phyloP scores from a whole-genome alignment of 2,797 vertebrate species.

The Myotis vivesi region DNA sequence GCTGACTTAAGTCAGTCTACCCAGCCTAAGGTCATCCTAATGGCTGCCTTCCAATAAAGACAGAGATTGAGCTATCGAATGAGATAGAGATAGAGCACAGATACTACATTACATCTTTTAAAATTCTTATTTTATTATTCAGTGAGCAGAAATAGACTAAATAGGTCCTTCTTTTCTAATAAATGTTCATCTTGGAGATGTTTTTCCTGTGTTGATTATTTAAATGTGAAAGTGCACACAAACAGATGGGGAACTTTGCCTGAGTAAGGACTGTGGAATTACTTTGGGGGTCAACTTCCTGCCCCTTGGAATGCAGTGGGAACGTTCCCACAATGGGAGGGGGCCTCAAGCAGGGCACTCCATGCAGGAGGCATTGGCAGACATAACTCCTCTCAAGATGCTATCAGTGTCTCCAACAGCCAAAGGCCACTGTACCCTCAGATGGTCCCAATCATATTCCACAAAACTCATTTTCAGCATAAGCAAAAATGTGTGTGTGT shows the following conservation, averaged over 20 bases:
- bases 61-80: not conserved
- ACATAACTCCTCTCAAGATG: not conserved
- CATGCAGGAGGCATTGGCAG: not conserved
- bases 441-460: not conserved
- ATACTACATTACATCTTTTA: not conserved
- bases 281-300: slow-evolving; percentile 65
- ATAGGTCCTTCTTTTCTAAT: not conserved
- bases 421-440: not conserved
- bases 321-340: slow-evolving; percentile 55
- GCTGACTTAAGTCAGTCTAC: not conserved
- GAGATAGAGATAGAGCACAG: not conserved
- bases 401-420: not conserved
- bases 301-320: slow-evolving; percentile 52
- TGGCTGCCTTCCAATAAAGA: not conserved
- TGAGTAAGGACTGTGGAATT: slow-evolving; percentile 73
- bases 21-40: not conserved
- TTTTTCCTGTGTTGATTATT: slow-evolving; percentile 23
- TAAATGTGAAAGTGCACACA: slow-evolving; percentile 17
- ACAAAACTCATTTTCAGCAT: not conserved
- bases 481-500: not conserved
- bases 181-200: not conserved
- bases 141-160: not conserved
- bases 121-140: not conserved
- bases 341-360: not conserved
- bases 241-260: slow-evolving; percentile 59